These are phyloP conservation scores for Rhagoletis zephyria DNA, from an alignment of 1,140 invertebrate genomes.

Conservation along the genomic window DNA sequence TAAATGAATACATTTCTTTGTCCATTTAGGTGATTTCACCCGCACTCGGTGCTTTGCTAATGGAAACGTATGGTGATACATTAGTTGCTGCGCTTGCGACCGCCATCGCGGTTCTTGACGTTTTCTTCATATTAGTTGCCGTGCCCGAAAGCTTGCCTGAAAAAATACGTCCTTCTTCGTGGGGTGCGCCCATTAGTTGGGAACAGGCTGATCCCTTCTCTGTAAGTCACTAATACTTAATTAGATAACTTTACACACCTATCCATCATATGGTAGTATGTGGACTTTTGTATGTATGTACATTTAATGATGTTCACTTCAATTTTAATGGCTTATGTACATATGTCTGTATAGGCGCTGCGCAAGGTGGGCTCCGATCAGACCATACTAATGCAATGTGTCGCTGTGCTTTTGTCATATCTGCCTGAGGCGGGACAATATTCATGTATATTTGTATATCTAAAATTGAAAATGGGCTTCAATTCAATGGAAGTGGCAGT, in stretches of 20 bases:
- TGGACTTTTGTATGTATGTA: background rate
- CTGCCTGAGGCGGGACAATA: conserved; percentile 99
- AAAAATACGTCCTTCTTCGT: conserved; percentile 85
- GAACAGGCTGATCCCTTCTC: conserved; percentile 98
- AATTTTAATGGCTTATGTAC: background rate
- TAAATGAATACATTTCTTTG: background rate
- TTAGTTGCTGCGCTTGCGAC: conserved; percentile 97
- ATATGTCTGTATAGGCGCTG: conserved; percentile 77
- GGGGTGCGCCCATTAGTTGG: conserved; percentile 90
- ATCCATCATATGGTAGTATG: background rate
- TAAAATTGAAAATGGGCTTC: conserved; percentile 98
- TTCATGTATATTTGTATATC: conserved; percentile 99
- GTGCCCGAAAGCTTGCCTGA: conserved; percentile 98
- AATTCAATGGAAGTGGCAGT: conserved; percentile 94
- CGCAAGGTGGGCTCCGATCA: conserved; percentile 95
- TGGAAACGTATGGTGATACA: conserved; percentile 90
- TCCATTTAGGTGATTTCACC: conserved; percentile 84
- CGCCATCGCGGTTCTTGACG: conserved; percentile 93
- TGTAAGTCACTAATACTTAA: conserved; percentile 74
- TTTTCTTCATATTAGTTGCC: conserved; percentile 97
- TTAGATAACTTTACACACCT: background rate
- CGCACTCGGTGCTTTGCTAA: conserved; percentile 94
- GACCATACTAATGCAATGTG: conserved; percentile 95
- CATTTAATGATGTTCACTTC: background rate
- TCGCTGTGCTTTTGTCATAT: conserved; percentile 97